Percentiles rank a stretch among this genome's conserved stretches.
phyloP scores from a whole-genome alignment of 2,797 vertebrate species.

The Phyllotis vaccarum region DNA sequence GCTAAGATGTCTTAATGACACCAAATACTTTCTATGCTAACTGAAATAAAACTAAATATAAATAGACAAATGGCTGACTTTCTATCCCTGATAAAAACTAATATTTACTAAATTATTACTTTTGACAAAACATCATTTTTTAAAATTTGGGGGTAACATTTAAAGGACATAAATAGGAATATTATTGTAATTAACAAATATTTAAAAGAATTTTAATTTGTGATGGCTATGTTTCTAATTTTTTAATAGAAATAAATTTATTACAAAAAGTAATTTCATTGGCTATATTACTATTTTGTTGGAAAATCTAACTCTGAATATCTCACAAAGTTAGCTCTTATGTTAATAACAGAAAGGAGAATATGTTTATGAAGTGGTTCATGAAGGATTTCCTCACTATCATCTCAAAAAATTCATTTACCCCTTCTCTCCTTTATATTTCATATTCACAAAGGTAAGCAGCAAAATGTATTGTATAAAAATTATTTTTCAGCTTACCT shows the following conservation, averaged over 20 bases:
- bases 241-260: neutral
- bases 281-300: neutral
- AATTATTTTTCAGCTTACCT: neutral
- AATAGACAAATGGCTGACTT: slow-evolving; percentile 20
- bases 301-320: neutral
- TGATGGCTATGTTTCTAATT: neutral
- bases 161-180: neutral
- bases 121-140: neutral
- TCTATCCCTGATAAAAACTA: neutral
- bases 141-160: neutral
- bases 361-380: neutral
- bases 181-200: neutral
- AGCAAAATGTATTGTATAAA: neutral
- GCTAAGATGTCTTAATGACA: neutral
- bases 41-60: neutral
- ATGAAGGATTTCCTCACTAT: neutral
- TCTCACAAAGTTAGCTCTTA: neutral
- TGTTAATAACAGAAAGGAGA: neutral
- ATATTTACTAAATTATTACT: neutral
- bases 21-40: neutral
- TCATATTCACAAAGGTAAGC: slow-evolving; percentile 15
- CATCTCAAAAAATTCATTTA: neutral
- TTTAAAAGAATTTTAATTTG: neutral
- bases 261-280: slow-evolving; percentile 19
- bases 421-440: neutral